Evolutionary conservation across 2,888 invertebrate genomes (phyloP).

Genomic region (Oasisia sp.): DNA sequence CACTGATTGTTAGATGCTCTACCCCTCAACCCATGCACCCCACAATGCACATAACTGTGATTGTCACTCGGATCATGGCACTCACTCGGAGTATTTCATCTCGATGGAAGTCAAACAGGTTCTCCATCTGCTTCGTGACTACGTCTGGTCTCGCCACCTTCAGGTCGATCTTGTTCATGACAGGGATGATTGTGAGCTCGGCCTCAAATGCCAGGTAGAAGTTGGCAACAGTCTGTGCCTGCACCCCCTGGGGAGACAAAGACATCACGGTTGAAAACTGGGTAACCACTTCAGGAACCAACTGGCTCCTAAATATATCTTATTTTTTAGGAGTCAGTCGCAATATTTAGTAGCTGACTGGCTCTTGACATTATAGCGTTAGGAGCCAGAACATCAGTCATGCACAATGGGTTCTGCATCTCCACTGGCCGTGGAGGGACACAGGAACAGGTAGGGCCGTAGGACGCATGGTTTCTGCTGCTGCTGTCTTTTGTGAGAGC

Average conservation of each 20-base stretch:
- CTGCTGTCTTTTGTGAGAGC: too few species aligned
- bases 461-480: too few species aligned
- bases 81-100: slow-evolving; percentile 78
- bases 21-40: neutral
- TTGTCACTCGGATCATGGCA: neutral
- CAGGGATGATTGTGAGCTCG: slow-evolving; percentile 86
- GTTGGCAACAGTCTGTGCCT: slow-evolving; percentile 98
- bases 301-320: too few species aligned
- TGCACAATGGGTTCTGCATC: too few species aligned
- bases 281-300: too few species aligned
- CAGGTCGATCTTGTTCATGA: slow-evolving; percentile 95
- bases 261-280: too few species aligned
- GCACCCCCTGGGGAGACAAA: slow-evolving; percentile 73
- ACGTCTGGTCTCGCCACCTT: slow-evolving; percentile 88
- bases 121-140: slow-evolving; percentile 81
- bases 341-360: too few species aligned
- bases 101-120: slow-evolving; percentile 83
- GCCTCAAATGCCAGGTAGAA: slow-evolving; percentile 88
- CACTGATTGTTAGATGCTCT: neutral
- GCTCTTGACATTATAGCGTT: too few species aligned
- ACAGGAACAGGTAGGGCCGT: too few species aligned
- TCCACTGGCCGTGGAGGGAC: too few species aligned
- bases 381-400: too few species aligned
- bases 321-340: too few species aligned
- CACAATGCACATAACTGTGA: neutral